phyloP scores from a whole-genome alignment of 2,888 invertebrate genomes.

The Cantharis lateralis region DNA sequence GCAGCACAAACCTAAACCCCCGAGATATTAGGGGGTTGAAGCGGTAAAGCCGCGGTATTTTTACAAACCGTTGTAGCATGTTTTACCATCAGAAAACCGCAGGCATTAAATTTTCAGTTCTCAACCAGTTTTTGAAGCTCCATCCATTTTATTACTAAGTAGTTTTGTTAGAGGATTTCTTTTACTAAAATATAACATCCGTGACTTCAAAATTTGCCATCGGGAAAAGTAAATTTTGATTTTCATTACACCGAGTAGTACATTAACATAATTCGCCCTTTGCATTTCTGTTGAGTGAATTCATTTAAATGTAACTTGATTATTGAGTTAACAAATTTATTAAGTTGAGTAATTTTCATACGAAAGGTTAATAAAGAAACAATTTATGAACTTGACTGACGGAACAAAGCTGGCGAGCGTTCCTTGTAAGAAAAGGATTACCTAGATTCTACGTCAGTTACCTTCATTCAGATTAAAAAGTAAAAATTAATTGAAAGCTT shows the following conservation, averaged over 20 bases:
- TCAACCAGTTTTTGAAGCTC: conserved; percentile 7
- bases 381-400: background rate
- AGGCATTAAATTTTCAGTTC: conserved; percentile 31
- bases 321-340: background rate
- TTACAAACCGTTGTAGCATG: conserved; percentile 30
- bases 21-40: conserved; percentile 18
- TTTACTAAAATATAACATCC: conserved; percentile 10
- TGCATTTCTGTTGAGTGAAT: background rate
- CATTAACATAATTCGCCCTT: background rate
- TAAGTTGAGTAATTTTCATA: background rate
- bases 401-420: background rate
- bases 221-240: background rate
- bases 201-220: background rate
- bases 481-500: background rate
- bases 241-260: background rate
- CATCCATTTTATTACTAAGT: background rate
- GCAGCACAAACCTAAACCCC: conserved; percentile 14
- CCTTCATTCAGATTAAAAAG: background rate
- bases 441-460: background rate
- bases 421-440: background rate
- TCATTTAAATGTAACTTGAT: background rate
- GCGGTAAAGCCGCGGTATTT: conserved; percentile 30
- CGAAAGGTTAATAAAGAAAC: background rate
- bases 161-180: background rate
- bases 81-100: conserved; percentile 22